phyloP scores from a whole-genome alignment of 2,113 vertebrate genomes.

The Parotia lawesii region DNA sequence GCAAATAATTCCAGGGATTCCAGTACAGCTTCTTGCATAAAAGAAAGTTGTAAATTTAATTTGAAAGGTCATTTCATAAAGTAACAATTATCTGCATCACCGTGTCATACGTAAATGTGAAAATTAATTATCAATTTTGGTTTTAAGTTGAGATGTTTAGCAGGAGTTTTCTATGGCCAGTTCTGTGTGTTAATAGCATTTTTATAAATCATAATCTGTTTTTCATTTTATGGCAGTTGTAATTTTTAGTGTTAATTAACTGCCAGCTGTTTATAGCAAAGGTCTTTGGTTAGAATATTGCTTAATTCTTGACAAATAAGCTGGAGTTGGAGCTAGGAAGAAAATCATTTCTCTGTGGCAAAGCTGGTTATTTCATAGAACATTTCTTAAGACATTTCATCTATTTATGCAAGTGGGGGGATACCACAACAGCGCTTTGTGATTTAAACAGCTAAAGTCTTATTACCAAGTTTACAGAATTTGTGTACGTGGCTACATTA shows the following conservation, averaged over 20 bases:
- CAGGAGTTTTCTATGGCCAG: background rate
- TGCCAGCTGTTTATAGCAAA: background rate
- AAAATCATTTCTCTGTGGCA: background rate
- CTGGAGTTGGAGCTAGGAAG: background rate
- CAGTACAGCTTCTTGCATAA: background rate
- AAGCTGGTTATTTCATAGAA: background rate
- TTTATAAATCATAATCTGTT: background rate
- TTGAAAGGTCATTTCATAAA: background rate
- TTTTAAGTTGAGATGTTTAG: background rate
- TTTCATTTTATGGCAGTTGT: background rate
- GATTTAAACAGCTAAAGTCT: background rate
- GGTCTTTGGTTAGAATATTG: background rate
- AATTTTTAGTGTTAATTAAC: slow-evolving; percentile 17
- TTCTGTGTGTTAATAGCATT: background rate
- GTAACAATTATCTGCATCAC: background rate
- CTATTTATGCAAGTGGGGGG: background rate
- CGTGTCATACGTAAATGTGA: background rate
- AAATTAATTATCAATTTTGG: background rate
- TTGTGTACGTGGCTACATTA: background rate
- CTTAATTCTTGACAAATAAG: background rate
- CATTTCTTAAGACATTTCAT: background rate
- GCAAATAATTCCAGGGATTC: slow-evolving; percentile 7
- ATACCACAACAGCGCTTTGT: background rate
- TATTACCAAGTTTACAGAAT: background rate
- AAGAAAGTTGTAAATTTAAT: background rate